These are phyloP conservation scores for Macquaria ambigua DNA, from an alignment of 2,113 vertebrate genomes.

Conservation along the genomic window DNA sequence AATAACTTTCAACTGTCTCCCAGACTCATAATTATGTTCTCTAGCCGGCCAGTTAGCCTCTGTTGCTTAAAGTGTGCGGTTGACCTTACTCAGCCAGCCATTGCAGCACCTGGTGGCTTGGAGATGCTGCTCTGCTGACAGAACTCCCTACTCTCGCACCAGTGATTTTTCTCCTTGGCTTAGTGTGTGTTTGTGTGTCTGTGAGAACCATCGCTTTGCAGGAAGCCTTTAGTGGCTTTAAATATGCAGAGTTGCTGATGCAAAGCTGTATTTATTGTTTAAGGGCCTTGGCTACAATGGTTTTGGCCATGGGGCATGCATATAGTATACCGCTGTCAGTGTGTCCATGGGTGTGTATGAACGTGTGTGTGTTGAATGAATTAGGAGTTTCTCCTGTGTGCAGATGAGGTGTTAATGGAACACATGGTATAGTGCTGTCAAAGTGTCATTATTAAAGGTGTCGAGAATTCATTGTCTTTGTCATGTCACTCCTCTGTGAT, in stretches of 20 bases:
- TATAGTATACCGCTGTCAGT: constrained; percentile 56
- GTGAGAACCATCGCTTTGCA: constrained; percentile 48
- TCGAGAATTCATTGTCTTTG: constrained; percentile 46
- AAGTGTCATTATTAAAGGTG: constrained; percentile 64
- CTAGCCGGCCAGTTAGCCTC: constrained; percentile 11
- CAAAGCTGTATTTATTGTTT: constrained; percentile 72
- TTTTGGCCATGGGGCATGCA: constrained; percentile 68
- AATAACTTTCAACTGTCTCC: constrained; percentile 26
- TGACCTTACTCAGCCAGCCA: constrained; percentile 27
- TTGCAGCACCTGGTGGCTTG: constrained; percentile 51
- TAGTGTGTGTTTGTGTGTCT: constrained; percentile 43
- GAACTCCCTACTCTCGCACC: constrained; percentile 6
- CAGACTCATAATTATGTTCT: constrained; percentile 29
- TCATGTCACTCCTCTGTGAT: constrained; percentile 22
- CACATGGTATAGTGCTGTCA: constrained; percentile 56
- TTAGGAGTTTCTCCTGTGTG: constrained; percentile 34
- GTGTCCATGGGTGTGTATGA: constrained; percentile 17
- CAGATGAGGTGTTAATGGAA: constrained; percentile 61
- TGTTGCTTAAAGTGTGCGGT: background rate
- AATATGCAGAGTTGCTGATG: constrained; percentile 75
- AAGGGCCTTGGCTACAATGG: constrained; percentile 63
- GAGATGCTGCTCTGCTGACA: constrained; percentile 42
- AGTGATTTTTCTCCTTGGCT: constrained; percentile 57
- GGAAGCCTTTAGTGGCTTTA: constrained; percentile 72
- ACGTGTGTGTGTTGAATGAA: constrained; percentile 42